Base-by-base conservation (phyloP, 2,888 invertebrate genomes). In the Trichogramma evanescens region DNA sequence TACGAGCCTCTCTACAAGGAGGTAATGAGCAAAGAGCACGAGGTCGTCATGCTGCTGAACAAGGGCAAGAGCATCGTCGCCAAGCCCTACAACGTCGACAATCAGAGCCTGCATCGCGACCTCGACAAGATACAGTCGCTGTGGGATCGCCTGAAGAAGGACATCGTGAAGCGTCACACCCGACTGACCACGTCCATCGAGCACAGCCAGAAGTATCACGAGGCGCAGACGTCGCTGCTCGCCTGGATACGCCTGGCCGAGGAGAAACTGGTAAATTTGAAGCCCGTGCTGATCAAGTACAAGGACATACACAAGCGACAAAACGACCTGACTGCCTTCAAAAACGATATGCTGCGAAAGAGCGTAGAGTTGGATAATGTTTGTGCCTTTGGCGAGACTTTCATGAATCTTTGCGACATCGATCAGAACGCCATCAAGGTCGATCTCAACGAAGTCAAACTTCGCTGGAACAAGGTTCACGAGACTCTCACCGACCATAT, bases 311-410 rank as follows among this genome's bases (percentile, higher is more conserved):
- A 93, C 73, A 89, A 89, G 68, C 93, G 94, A 74, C 80, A 96
- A 4, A 87, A 89, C 56, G 95, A 95, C 70, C 80, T 95, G 58
- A 93, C 94, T 71, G 85, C 85, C 54, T 90, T 96, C 82, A 86
- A 95, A 69, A 95, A 94, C 71, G 96, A 96, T 70, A 88, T 95
- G 0, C 91, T 94, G 89, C 93, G 94, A 77, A 91, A 91, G 71
- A 91, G 93, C 9, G 94, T 94, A 7, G 96, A 96, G 78, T 95
- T 89, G 71, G 96, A 96, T 72, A 92, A 91, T 76, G 89, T 91
- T 67, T 87, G 87, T 72, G 87, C 88, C 0, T 80, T 92, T 4
- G 95, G 95, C 1, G 94, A 95, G 70, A 88, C 91, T 0, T 92
- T 96, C 81, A 83, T 95, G 55, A 85, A 87, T 0, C 85, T 91